Evolutionary conservation across 2,888 invertebrate genomes (phyloP).

Genomic region (Argynnis bischoffii): DNA sequence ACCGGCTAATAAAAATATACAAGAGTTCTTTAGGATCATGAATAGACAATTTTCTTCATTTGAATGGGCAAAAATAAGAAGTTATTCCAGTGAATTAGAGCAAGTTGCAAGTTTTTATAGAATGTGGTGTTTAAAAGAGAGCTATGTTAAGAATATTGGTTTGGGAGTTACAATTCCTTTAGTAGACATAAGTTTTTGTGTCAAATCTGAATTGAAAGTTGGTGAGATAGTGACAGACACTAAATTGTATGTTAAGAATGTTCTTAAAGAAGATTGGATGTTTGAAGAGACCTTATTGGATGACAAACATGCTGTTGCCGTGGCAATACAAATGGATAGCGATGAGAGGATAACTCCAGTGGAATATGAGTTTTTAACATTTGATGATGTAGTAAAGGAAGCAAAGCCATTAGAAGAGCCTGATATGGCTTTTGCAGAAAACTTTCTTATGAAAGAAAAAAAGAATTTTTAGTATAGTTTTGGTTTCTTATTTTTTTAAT

Average conservation of each 20-base stretch:
- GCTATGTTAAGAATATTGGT: slow-evolving; percentile 95
- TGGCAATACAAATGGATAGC: slow-evolving; percentile 80
- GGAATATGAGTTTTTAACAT: slow-evolving; percentile 80
- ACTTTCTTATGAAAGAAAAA: slow-evolving; percentile 83
- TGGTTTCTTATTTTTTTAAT: slow-evolving; percentile 37
- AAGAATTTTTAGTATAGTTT: slow-evolving; percentile 43
- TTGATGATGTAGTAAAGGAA: slow-evolving; percentile 83
- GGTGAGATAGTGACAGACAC: slow-evolving; percentile 83
- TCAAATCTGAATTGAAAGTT: slow-evolving; percentile 80
- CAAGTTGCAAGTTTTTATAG: slow-evolving; percentile 92
- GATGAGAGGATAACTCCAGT: slow-evolving; percentile 44
- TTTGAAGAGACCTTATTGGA: slow-evolving; percentile 93
- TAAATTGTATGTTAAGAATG: slow-evolving; percentile 83
- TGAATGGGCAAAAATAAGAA: slow-evolving; percentile 91
- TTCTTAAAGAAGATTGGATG: slow-evolving; percentile 83
- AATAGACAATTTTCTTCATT: slow-evolving; percentile 87
- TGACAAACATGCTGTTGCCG: slow-evolving; percentile 89
- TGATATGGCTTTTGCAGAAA: slow-evolving; percentile 80
- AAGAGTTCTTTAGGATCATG: slow-evolving; percentile 96
- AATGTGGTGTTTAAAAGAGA: slow-evolving; percentile 97
- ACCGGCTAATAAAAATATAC: slow-evolving; percentile 85
- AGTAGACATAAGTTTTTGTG: slow-evolving; percentile 87
- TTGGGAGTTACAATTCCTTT: slow-evolving; percentile 91
- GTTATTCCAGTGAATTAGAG: slow-evolving; percentile 80
- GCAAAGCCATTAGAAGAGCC: slow-evolving; percentile 65